These are phyloP conservation scores for Tretioscincus oriximinensis DNA, from an alignment of 2,113 vertebrate genomes.

Conservation along the genomic window DNA sequence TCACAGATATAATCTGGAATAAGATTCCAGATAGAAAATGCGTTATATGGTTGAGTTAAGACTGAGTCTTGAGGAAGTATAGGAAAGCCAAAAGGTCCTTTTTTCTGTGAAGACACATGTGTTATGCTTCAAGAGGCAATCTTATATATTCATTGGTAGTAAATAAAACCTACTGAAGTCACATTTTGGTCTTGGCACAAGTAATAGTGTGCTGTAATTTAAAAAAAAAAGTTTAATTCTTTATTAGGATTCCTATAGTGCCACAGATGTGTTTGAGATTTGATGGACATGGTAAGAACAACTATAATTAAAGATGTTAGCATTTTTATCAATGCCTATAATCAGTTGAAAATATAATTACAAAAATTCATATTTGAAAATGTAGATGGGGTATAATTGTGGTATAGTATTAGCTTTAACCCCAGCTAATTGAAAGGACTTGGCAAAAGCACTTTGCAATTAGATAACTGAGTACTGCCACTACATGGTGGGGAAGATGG, in stretches of 20 bases:
- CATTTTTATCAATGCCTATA: neutral
- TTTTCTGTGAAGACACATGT: neutral
- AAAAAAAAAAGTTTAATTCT: neutral
- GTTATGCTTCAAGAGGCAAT: neutral
- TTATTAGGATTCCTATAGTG: neutral
- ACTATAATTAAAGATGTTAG: constrained; percentile 4
- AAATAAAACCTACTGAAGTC: neutral
- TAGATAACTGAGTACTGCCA: no score
- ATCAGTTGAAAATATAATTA: neutral
- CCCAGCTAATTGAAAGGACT: no score
- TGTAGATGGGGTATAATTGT: accelerated
- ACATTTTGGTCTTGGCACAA: neutral
- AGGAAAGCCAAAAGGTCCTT: neutral
- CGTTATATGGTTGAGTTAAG: neutral
- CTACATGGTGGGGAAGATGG: no score
- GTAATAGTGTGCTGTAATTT: neutral
- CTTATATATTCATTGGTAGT: neutral
- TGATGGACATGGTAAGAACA: neutral
- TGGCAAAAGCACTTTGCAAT: no score
- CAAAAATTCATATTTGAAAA: constrained; percentile 1
- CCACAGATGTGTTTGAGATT: neutral
- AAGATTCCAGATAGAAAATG: no score
- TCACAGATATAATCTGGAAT: no score
- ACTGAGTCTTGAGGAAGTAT: neutral
- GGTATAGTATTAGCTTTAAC: neutral